These are phyloP conservation scores for Brachionus sp. DNA, from an alignment of 1,140 invertebrate genomes.

Conservation along the genomic window DNA sequence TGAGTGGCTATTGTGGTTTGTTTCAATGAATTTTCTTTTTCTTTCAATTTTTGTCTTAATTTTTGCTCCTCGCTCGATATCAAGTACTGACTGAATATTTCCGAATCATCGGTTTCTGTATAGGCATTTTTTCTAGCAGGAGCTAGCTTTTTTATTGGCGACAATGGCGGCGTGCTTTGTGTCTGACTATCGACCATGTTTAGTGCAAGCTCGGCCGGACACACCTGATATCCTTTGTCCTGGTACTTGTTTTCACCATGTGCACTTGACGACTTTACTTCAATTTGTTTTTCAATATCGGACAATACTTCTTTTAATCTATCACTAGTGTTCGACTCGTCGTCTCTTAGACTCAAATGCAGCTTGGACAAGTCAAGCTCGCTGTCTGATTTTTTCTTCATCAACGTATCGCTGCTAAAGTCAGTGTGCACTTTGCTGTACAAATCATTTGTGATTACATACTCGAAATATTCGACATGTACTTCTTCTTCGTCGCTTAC, in stretches of 20 bases:
- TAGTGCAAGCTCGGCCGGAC: neutral
- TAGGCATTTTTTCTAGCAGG: neutral
- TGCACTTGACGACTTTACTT: neutral
- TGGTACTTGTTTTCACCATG: neutral
- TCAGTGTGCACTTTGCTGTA: neutral
- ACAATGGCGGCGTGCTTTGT: constrained; percentile 27
- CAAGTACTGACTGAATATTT: constrained; percentile 6
- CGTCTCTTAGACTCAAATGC: neutral
- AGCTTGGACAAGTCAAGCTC: constrained; percentile 26
- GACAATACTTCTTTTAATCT: neutral
- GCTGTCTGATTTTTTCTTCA: neutral
- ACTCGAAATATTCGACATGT: constrained; percentile 11
- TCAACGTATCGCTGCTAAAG: neutral
- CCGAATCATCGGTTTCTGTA: constrained; percentile 30
- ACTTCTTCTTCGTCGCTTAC: neutral
- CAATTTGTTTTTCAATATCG: constrained; percentile 37
- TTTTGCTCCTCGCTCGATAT: constrained; percentile 34
- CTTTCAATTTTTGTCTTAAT: neutral
- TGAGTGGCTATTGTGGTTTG: constrained; percentile 30
- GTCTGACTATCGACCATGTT: constrained; percentile 19
- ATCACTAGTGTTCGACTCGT: neutral
- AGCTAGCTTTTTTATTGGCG: neutral
- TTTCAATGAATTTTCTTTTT: constrained; percentile 28
- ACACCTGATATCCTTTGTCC: constrained; percentile 16
- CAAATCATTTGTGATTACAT: neutral